Evolutionary conservation across 2,113 vertebrate genomes (phyloP).

Genomic region (Sapayoa aenigma): DNA sequence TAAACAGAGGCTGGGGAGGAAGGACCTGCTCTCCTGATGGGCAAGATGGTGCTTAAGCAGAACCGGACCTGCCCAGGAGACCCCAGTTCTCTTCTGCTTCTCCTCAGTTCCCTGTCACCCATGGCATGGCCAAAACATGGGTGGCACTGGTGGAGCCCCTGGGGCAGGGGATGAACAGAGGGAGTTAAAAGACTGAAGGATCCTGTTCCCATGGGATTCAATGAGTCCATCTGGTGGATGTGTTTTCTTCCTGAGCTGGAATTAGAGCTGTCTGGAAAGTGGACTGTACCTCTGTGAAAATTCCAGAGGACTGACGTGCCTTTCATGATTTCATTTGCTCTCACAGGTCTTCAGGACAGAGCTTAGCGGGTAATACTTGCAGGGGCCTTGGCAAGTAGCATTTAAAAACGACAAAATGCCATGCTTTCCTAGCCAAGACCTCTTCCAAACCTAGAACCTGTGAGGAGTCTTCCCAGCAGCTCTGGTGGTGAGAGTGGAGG

Average conservation of each 20-base stretch:
- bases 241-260: background rate
- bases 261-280: background rate
- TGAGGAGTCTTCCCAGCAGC: background rate
- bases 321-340: background rate
- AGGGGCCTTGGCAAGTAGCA: background rate
- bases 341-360: background rate
- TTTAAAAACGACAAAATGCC: background rate
- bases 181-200: background rate
- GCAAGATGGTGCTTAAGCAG: background rate
- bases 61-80: fast-evolving
- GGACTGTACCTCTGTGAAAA: background rate
- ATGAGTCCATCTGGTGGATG: background rate
- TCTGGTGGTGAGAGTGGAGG: background rate
- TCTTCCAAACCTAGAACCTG: background rate
- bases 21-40: background rate
- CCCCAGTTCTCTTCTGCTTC: background rate
- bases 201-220: background rate
- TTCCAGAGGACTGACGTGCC: background rate
- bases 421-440: background rate
- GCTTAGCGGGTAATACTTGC: background rate
- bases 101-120: background rate
- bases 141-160: fast-evolving
- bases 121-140: background rate
- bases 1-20: background rate
- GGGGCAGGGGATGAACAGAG: fast-evolving